Percentiles rank a stretch among this genome's conserved stretches.
Evolutionary conservation across 2,113 vertebrate genomes (phyloP).

Genomic region (Eidolon helvum): DNA sequence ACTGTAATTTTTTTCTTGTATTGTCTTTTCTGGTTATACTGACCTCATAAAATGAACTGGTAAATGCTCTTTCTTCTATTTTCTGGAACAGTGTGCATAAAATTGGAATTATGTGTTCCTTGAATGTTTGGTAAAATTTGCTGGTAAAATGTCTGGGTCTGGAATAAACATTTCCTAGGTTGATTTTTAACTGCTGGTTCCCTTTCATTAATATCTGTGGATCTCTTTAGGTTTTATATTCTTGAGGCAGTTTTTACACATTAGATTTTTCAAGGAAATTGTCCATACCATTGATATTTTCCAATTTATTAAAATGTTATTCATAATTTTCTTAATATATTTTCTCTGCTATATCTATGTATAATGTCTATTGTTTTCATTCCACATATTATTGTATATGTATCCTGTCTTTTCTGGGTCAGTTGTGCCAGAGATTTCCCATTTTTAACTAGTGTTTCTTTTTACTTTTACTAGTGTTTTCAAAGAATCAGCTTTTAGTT

Average conservation of each 20-base stretch:
- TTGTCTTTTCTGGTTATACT: slow-evolving; percentile 10
- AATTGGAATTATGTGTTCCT: slow-evolving; percentile 61
- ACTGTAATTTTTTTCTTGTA: not conserved
- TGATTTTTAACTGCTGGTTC: slow-evolving; percentile 42
- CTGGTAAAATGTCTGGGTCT: slow-evolving; percentile 35
- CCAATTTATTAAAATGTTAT: not conserved
- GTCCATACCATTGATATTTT: slow-evolving; percentile 13
- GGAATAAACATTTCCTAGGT: slow-evolving; percentile 38
- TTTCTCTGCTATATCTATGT: not conserved
- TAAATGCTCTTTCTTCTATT: slow-evolving; percentile 51
- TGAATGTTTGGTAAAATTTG: slow-evolving; percentile 55
- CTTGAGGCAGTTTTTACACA: slow-evolving; percentile 37
- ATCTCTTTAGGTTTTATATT: not conserved
- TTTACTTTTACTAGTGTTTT: slow-evolving; percentile 38
- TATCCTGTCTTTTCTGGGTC: not conserved
- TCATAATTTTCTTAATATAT: not conserved
- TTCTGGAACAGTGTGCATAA: slow-evolving; percentile 57
- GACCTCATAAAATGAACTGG: slow-evolving; percentile 39
- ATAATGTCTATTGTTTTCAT: not conserved
- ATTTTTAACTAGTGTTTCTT: not conserved
- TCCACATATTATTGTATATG: not conserved
- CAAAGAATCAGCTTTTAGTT: not conserved
- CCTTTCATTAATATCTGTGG: slow-evolving; percentile 20
- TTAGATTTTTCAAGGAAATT: slow-evolving; percentile 52
- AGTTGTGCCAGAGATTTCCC: not conserved